Conservation (phyloP, 2,888 invertebrate genomes). For the Heterodera filipjevi region DNA sequence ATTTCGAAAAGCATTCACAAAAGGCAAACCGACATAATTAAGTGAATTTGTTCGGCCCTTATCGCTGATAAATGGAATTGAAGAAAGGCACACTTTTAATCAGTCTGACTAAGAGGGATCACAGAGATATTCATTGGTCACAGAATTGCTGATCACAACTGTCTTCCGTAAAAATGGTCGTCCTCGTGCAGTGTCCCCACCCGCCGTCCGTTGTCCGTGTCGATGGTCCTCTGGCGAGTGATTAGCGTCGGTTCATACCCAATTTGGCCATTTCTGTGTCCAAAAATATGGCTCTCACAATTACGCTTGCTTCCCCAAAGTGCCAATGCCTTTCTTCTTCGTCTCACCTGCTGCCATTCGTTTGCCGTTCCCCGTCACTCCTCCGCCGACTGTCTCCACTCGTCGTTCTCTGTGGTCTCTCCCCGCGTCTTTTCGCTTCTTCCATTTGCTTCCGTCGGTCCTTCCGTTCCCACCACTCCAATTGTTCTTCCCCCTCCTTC, state of each 20-base stretch:
- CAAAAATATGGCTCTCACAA: background rate
- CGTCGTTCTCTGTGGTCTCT: constrained; percentile 10
- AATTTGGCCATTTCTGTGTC: background rate
- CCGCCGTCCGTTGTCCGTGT: background rate
- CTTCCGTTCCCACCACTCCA: constrained; percentile 46
- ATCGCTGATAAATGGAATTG: no score
- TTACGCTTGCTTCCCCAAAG: no score
- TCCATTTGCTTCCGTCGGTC: constrained; percentile 20
- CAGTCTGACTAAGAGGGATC: no score
- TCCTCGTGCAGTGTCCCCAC: background rate
- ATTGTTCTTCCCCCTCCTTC: background rate
- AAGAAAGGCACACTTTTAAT: no score
- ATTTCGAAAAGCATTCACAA: background rate
- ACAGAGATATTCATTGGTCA: no score
- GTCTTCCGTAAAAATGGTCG: background rate
- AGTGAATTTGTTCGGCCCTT: no score
- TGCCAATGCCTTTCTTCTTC: background rate
- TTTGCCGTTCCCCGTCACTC: background rate
- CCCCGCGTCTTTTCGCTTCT: constrained; percentile 10
- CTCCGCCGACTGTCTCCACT: constrained; percentile 20
- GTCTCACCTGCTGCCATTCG: background rate
- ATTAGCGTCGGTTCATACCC: background rate
- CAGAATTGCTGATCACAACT: no score
- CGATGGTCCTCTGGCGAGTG: background rate
- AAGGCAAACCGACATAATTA: no score